Evolutionary conservation across 1,140 invertebrate species (phyloP).

Genomic region (Mylabris phalerata): DNA sequence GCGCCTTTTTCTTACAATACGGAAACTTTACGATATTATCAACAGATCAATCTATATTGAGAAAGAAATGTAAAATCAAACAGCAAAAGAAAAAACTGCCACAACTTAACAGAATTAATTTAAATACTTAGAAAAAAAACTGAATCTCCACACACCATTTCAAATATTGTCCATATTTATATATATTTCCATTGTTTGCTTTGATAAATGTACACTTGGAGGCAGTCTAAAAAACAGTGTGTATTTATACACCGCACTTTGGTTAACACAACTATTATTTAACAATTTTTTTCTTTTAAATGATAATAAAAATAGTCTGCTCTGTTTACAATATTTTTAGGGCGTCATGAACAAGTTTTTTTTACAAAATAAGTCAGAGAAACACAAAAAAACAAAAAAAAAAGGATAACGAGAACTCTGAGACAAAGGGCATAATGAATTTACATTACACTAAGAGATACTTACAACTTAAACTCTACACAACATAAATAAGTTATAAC

Average conservation of each 20-base stretch:
- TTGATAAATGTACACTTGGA: slow-evolving; percentile 10
- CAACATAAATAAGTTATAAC: slow-evolving; percentile 13
- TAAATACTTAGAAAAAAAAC: neutral
- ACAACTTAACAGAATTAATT: too few relatives aligned
- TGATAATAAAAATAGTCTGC: slow-evolving; percentile 38
- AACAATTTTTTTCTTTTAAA: slow-evolving; percentile 23
- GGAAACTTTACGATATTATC: slow-evolving; percentile 10
- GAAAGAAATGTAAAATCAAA: slow-evolving; percentile 13
- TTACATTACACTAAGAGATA: slow-evolving; percentile 16
- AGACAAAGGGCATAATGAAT: too few relatives aligned
- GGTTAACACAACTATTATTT: slow-evolving; percentile 22
- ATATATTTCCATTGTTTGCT: slow-evolving; percentile 1
- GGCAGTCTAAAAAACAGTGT: slow-evolving; percentile 11
- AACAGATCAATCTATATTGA: neutral
- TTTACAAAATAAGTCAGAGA: too few relatives aligned
- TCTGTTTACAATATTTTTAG: slow-evolving; percentile 37
- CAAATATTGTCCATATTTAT: slow-evolving; percentile 16
- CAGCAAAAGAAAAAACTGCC: slow-evolving; percentile 4
- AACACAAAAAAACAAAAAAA: too few relatives aligned
- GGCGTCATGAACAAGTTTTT: neutral
- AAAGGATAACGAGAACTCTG: too few relatives aligned
- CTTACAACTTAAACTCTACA: slow-evolving; percentile 28
- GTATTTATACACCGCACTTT: slow-evolving; percentile 13
- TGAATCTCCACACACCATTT: neutral
- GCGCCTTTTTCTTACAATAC: slow-evolving; percentile 17